Base-by-base conservation (phyloP, 2,888 invertebrate genomes). In the Drosophila setosimentum region DNA sequence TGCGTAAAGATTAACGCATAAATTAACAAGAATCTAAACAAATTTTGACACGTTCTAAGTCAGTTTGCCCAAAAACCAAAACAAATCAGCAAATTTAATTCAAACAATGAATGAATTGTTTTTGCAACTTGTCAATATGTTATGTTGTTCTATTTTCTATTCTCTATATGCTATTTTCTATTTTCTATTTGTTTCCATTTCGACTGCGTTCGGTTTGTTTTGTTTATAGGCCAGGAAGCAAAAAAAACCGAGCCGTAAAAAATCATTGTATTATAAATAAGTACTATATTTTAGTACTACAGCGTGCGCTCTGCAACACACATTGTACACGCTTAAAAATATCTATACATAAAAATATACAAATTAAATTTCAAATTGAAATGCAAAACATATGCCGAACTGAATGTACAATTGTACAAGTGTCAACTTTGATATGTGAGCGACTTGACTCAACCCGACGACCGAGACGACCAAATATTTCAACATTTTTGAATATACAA, bases 41-140 rank as follows among this genome's bases (percentile, higher is more conserved):
- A 66, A 68, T 68, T 42, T 45, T 11, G 53, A 63, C 49, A 71
- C 63, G 58, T 37, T 49, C 35, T 45, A 1, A 37, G 2, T 54
- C 58, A 24, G 59, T 16, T 18, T 45, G 69, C 48, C 54, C 58
- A 58, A 49, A 61, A 7, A 33, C 13, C 54, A 45, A 53, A 30
- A 18, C 18, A 63, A 69, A 62, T 30, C 24, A 37, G 58, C 64
- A 42, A 40, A 49, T 58, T 65, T 64, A 66, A 64, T 66, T 76
- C 64, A 84, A 79, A 84, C 73, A 89, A 83, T 89, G 86, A 89
- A 87, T 87, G 89, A 87, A 87, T 81, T 87, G 86, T 89, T 89
- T 86, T 84, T 68, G 72, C 79, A 75, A 69, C 80, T 69, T 87
- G 87, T 89, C 86, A 87, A 89, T 89, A 77, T 16, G 45, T 77